Base-by-base conservation (phyloP, 1,140 invertebrate species). In the Ceratina calcarata region DNA sequence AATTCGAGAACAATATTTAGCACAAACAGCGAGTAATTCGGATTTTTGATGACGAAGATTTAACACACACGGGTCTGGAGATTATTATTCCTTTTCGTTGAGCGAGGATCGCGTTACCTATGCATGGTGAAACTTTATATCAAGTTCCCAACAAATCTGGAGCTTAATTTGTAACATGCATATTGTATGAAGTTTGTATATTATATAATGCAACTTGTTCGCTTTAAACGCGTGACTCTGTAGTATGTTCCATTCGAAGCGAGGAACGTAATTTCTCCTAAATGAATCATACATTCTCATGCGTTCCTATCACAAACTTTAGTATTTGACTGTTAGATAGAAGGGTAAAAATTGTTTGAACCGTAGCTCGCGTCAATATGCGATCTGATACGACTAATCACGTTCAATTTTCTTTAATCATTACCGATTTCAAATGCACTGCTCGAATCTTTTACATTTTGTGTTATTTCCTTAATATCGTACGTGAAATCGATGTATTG, bases 111-210 rank as follows among this genome's bases (percentile, higher is more conserved):
- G 4, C 16, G 45, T 67, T 51, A 24, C n/a, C 13, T 67, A 67
- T 67, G 65, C 65, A 67, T 67, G 65, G 1, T 51, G 22, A 67
- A 67, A 67, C 65, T 67, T 67, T 27, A 66, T 66, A 51, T 67
- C 20, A 51, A 49, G 65, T 67, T 67, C 3, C 8, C 20, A 67
- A 67, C 65, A 67, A 67, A 67, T 67, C 22, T 24, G 37, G 49
- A 51, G 65, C 45, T 67, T 67, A 51, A 67, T 67, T 67, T 67
- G 20, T 67, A 67, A 18, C 20, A 51, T 67, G 65, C 45, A 65
- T 65, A 65, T 16, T 65, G n/a, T 18, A 24, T 53, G 65, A 24
- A 51, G 15, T 18, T 24, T 51, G 49, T 37, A 24, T 67, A 65
- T 65, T 37, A 37, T 37, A 37, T 37, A 37, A 37, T 55, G 53